These are phyloP conservation scores for Castor canadensis DNA, from an alignment of 2,113 vertebrate species.

Conservation along the genomic window DNA sequence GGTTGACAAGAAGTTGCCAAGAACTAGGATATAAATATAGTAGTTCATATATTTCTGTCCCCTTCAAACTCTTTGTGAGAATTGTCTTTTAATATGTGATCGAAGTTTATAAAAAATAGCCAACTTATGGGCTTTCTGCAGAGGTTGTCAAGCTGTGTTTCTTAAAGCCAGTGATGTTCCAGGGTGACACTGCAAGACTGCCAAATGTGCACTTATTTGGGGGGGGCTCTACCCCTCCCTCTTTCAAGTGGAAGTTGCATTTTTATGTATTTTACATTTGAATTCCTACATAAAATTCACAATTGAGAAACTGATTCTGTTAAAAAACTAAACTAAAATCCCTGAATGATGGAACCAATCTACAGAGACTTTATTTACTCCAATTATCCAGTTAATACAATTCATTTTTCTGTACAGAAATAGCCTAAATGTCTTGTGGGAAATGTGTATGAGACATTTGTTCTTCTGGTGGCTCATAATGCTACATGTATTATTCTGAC, in stretches of 20 bases:
- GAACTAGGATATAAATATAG: constrained; percentile 11
- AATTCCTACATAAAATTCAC: not conserved
- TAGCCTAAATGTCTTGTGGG: not conserved
- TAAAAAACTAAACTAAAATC: not conserved
- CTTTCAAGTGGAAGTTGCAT: not conserved
- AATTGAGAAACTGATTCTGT: not conserved
- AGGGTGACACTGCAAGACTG: not conserved
- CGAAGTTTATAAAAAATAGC: not conserved
- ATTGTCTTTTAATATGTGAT: not conserved
- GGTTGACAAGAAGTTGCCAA: not conserved
- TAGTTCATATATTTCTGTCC: not conserved
- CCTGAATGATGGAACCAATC: not conserved
- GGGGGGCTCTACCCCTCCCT: not conserved
- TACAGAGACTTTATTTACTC: not conserved
- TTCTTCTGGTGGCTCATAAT: not conserved
- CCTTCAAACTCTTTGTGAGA: not conserved
- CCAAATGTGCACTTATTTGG: not conserved
- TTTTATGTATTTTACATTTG: not conserved
- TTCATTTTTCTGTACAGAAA: not conserved
- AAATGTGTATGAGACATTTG: not conserved
- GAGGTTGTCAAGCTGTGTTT: not conserved
- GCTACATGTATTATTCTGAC: too few relatives aligned
- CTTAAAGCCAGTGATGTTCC: not conserved
- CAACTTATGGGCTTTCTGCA: not conserved
- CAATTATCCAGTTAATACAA: not conserved